phyloP scores from a whole-genome alignment of 2,888 invertebrate genomes.

The Tenthredo scrophulariae region DNA sequence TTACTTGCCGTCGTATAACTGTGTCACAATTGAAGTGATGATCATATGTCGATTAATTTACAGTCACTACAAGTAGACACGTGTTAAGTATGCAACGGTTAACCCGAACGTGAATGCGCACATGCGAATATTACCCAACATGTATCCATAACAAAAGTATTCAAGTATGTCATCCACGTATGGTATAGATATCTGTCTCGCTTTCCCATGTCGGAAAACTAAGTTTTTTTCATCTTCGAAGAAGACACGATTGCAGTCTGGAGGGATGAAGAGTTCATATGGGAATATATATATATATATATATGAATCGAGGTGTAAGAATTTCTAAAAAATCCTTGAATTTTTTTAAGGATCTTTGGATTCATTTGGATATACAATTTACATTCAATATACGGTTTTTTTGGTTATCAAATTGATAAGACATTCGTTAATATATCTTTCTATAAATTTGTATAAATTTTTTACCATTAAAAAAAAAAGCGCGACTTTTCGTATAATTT shows the following conservation, averaged over 20 bases:
- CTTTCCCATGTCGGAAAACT: background rate
- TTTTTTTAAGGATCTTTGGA: background rate
- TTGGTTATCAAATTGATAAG: background rate
- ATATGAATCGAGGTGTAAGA: background rate
- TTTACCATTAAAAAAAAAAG: background rate
- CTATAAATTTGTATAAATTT: background rate
- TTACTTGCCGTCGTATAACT: background rate
- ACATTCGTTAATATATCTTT: background rate
- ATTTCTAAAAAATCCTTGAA: background rate
- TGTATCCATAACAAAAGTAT: background rate
- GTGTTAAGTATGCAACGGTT: background rate
- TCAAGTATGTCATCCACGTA: slow-evolving; percentile 5
- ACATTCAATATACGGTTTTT: background rate
- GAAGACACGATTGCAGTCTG: background rate
- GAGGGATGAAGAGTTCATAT: background rate
- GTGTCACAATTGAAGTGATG: background rate
- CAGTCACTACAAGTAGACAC: background rate
- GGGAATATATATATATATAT: background rate
- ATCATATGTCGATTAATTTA: background rate
- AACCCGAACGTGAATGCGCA: background rate
- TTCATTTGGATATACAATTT: background rate
- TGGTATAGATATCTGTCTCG: slow-evolving; percentile 27
- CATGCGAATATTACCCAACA: background rate
- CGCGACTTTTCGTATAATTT: background rate
- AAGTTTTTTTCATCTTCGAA: background rate